Evolutionary conservation across 2,113 vertebrate genomes (phyloP), one percentile per base, ranked within the genome.

Genomic region (Taurulus bubalis): DNA sequence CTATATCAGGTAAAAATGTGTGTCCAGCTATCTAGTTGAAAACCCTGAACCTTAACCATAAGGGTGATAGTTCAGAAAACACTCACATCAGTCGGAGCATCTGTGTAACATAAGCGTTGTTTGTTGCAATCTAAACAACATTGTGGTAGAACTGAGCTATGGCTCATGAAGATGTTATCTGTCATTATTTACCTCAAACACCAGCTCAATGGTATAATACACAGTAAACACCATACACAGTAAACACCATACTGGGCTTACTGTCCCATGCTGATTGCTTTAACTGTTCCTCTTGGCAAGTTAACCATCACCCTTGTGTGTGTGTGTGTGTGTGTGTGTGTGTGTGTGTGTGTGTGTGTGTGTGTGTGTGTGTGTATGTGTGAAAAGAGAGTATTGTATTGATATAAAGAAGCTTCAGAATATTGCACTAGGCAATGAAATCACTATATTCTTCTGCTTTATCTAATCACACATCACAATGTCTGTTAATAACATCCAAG

Each of bases 251-350:
- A 14, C n/a, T 47, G 28, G 8, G 24, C 55, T 69, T 30, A 34
- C 34, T 71, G 62, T 71, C 55, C 20, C 65, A 42, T 65, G 38
- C 53, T 40, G 28, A 75, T 58, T 47, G 38, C 47, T 79, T 82
- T 74, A 47, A 73, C 18, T 80, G 28, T 58, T 74, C 24, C 30
- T 64, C 59, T 69, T 83, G 73, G 67, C 51, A 30, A 53, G 47
- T 74, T 71, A 65, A 66, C 38, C 42, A 53, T 74, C 42, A 45
- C 40, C 67, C 28, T 77, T 20, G 36, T 38, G 30, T 60, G 24
- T 0, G 45, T 69, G 47, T 55, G 34, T 34, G 34, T 34, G 34
- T 34, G 30, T 32, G 30, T 32, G 30, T 32, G 30, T 32, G 30
- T 32, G 30, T 32, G 30, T 32, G 30, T 32, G 30, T 32, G 30